Evolutionary conservation across 2,113 vertebrate genomes (phyloP), one percentile per base, ranked within the genome.

Genomic region (Rafetus swinhoei): DNA sequence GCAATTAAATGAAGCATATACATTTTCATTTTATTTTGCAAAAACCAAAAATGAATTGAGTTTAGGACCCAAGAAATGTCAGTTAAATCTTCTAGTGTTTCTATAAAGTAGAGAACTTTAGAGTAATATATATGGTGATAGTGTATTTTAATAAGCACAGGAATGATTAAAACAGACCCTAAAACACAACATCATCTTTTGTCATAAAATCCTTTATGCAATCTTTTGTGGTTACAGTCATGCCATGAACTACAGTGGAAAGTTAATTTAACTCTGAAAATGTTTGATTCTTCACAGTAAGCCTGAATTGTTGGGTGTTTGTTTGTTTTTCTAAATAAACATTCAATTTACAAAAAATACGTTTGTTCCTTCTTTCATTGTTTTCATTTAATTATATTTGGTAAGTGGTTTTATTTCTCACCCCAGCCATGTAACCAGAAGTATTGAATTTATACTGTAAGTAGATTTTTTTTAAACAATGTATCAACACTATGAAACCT

Each of bases 81-180:
- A 45, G 45, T 45, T 45, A 45, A 45, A 45, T 45, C 45, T 45
- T 45, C 6, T 7, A 45, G 45, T 2, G 3, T 65, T 53, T 94
- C 84, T 39, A 69, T 11, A 91, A 89, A 69, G 3, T 53, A 96
- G 59, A 21, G n/a, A 87, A 81, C 69, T 5, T 86, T 81, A 87
- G 56, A 57, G n/a, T 81, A 82, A 80, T 76, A 91, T 53, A 84
- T 12, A 83, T 52, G 53, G 52, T 86, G n/a, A 11, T 21, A 88
- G 9, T 82, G 2, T 2, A 76, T 19, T 72, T 95, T 32, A 81
- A 69, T 14, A 91, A 76, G 65, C 32, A 81, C 15, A 6, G 11
- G 1, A 93, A 22, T 86, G n/a, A 85, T 87, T 95, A 90, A 96
- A 92, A 69, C 13, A 83, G 74, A 19, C 74, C 19, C n/a, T 35